phyloP scores from a whole-genome alignment of 2,113 vertebrate genomes.

The Edolisoma coerulescens region DNA sequence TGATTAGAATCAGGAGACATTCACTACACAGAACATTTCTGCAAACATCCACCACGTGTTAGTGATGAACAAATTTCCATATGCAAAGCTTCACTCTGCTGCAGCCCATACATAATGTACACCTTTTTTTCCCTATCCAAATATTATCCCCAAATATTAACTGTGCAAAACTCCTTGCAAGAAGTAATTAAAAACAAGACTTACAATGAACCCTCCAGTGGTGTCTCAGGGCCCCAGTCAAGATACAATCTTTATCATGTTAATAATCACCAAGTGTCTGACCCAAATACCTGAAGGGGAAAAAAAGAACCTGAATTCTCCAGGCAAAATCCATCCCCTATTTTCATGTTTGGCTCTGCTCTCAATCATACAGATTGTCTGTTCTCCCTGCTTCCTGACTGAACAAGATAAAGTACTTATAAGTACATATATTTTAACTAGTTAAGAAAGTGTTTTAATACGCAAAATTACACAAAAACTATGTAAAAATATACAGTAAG shows the following conservation, averaged over 20 bases:
- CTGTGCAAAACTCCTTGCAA: background rate
- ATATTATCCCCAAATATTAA: background rate
- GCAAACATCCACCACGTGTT: background rate
- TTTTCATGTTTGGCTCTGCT: background rate
- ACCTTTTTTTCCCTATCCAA: constrained; percentile 8
- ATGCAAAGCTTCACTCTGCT: constrained; percentile 3
- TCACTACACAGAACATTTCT: background rate
- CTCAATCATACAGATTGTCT: background rate
- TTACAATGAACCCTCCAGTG: background rate
- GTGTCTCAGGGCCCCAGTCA: background rate
- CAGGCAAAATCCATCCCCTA: background rate
- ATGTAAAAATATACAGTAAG: background rate
- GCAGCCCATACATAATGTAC: constrained; percentile 16
- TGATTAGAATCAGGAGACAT: constrained; percentile 7
- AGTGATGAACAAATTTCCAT: constrained; percentile 15
- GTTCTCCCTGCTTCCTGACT: background rate
- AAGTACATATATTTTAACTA: background rate
- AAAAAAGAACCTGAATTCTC: background rate
- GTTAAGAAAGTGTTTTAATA: background rate
- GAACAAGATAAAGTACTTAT: background rate
- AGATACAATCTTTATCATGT: background rate
- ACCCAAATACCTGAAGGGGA: background rate
- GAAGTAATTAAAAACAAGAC: background rate
- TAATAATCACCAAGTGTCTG: background rate
- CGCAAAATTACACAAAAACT: background rate